A percentile compares a stretch with the other conserved stretches of the same genome.
These are phyloP conservation scores for Galago senegalensis DNA, from an alignment of 2,797 vertebrate species.

Conservation along the genomic window DNA sequence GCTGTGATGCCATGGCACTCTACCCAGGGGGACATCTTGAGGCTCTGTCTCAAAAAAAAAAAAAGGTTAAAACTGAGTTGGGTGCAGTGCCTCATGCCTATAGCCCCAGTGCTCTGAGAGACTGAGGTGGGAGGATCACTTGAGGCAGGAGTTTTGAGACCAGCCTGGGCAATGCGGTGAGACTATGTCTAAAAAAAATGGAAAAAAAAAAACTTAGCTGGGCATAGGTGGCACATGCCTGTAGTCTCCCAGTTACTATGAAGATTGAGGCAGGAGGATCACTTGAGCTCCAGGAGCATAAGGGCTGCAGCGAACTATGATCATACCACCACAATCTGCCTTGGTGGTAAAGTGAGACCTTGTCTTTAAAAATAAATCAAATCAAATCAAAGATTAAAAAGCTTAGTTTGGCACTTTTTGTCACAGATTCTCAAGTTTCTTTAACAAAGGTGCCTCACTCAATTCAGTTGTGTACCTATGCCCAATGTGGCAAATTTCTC, in stretches of 20 bases:
- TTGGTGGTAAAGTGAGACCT: background rate
- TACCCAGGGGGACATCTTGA: too few relatives aligned
- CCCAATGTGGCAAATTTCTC: conserved; percentile 34
- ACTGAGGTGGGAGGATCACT: background rate
- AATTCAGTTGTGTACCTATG: background rate
- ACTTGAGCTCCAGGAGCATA: background rate
- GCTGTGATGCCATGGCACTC: too few relatives aligned
- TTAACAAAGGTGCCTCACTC: background rate
- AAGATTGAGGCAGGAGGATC: background rate
- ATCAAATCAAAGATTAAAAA: background rate
- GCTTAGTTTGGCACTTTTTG: background rate
- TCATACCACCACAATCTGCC: background rate
- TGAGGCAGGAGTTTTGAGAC: background rate
- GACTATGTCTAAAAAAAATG: background rate
- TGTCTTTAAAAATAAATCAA: background rate
- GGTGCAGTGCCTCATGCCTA: background rate
- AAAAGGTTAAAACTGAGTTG: background rate
- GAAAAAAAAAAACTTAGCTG: background rate
- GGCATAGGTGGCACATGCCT: background rate
- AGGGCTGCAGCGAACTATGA: background rate
- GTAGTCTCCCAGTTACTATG: background rate
- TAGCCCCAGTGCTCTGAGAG: background rate
- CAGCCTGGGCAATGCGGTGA: background rate
- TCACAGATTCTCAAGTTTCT: conserved; percentile 40
- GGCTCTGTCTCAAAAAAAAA: too few relatives aligned